Evolutionary conservation across 2,888 invertebrate species (phyloP).

Genomic region (Latheticus oryzae): DNA sequence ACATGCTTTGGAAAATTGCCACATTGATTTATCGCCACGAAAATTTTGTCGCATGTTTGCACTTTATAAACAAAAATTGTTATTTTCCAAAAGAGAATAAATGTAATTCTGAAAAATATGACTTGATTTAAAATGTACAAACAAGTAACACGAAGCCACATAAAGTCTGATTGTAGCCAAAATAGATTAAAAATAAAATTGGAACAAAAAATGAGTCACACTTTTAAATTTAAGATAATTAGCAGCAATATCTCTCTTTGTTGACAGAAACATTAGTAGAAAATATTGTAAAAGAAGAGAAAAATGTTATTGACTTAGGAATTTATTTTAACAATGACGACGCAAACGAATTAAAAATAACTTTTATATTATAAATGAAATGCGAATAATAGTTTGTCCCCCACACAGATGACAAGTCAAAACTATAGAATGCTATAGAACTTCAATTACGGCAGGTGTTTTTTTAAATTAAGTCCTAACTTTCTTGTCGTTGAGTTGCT

Average conservation of each 20-base stretch:
- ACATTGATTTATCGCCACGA: too few species aligned
- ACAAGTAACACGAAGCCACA: conserved; percentile 3
- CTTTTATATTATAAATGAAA: conserved; percentile 11
- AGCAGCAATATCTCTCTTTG: not conserved
- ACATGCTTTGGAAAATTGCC: conserved; percentile 17
- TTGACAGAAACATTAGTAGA: not conserved
- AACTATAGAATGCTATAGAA: conserved; percentile 23
- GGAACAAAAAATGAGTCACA: conserved; percentile 7
- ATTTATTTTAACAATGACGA: conserved; percentile 3
- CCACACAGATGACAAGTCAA: conserved; percentile 8
- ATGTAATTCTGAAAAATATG: too few species aligned
- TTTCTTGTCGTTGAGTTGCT: conserved; percentile 7
- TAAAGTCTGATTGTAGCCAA: too few species aligned
- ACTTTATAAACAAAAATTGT: conserved; percentile 11
- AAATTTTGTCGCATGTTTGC: conserved; percentile 8
- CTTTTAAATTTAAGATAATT: conserved; percentile 4
- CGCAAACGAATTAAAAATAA: conserved; percentile 24
- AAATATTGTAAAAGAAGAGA: too few species aligned
- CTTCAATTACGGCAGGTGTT: conserved; percentile 27
- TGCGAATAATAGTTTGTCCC: conserved; percentile 9
- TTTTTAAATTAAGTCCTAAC: conserved; percentile 9
- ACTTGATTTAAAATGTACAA: too few species aligned
- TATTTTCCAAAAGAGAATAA: conserved; percentile 7
- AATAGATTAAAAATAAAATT: conserved; percentile 14
- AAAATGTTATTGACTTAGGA: too few species aligned